Evolutionary conservation across 2,113 vertebrate genomes (phyloP).

Genomic region (Origma solitaria): DNA sequence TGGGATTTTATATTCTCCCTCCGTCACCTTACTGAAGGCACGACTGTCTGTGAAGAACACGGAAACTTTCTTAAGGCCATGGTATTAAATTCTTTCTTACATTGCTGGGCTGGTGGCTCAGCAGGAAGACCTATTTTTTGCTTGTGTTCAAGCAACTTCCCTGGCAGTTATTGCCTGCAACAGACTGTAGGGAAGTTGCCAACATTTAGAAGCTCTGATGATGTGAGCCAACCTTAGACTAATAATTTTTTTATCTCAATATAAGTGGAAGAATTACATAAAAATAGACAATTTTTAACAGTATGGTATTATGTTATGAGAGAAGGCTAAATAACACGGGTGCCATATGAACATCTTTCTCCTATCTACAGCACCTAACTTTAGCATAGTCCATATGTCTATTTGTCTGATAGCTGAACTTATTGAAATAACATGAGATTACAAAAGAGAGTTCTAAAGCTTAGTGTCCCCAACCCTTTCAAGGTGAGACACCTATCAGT

Average conservation of each 20-base stretch:
- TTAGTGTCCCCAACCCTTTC: background rate
- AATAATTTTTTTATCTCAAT: conserved; percentile 85
- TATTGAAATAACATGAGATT: conserved; percentile 51
- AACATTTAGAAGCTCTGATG: conserved; percentile 78
- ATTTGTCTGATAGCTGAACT: conserved; percentile 77
- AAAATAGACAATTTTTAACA: conserved; percentile 82
- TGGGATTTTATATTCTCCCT: conserved; percentile 59
- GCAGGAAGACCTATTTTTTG: conserved; percentile 79
- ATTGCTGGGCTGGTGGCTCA: conserved; percentile 66
- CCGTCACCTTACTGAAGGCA: conserved; percentile 66
- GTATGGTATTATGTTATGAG: conserved; percentile 73
- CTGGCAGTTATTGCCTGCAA: conserved; percentile 77
- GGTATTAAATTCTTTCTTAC: conserved; percentile 56
- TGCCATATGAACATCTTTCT: conserved; percentile 73
- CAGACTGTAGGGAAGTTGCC: conserved; percentile 78
- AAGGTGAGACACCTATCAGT: conserved; percentile 54
- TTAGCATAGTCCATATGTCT: conserved; percentile 81
- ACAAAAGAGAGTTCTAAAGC: conserved; percentile 58
- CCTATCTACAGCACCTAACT: conserved; percentile 74
- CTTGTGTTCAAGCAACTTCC: conserved; percentile 73
- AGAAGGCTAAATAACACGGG: conserved; percentile 69
- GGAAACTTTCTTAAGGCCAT: conserved; percentile 71
- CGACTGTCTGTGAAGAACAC: conserved; percentile 62
- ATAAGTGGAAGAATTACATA: conserved; percentile 80
- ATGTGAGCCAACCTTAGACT: conserved; percentile 81